These are phyloP conservation scores for Drosophila limbata DNA, from an alignment of 2,888 invertebrate genomes.

Conservation along the genomic window DNA sequence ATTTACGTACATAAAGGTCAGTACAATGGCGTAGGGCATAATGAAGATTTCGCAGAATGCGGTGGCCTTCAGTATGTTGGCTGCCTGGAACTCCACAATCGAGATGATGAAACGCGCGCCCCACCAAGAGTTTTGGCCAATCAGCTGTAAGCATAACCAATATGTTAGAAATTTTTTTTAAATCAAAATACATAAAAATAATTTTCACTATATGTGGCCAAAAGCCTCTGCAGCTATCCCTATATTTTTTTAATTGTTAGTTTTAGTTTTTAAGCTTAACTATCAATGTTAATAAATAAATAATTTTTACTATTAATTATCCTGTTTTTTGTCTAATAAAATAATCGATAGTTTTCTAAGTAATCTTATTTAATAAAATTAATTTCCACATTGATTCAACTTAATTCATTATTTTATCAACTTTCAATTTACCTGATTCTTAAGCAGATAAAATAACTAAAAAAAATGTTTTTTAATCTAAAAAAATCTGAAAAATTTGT, in stretches of 20 bases:
- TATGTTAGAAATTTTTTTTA: background rate
- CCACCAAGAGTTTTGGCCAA: conserved; percentile 97
- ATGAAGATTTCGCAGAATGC: conserved; percentile 97
- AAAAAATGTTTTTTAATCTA: no score
- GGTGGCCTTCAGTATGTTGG: conserved; percentile 94
- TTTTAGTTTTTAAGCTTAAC: no score
- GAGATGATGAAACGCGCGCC: conserved; percentile 94
- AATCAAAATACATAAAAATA: background rate
- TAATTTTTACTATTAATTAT: no score
- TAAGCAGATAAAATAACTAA: background rate
- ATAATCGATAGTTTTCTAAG: background rate
- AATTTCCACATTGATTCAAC: background rate
- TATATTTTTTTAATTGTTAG: no score
- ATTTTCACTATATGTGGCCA: no score
- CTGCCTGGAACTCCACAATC: conserved; percentile 95
- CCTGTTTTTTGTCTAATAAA: no score
- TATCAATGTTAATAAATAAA: no score
- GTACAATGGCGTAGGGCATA: conserved; percentile 92
- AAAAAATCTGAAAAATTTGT: no score
- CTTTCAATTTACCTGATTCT: no score
- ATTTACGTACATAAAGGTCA: conserved; percentile 94
- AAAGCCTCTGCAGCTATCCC: no score
- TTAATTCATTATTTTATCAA: no score
- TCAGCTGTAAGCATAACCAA: conserved; percentile 87
- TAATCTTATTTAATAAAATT: background rate